phyloP scores from a whole-genome alignment of 2,113 vertebrate species.

The Camelus bactrianus region DNA sequence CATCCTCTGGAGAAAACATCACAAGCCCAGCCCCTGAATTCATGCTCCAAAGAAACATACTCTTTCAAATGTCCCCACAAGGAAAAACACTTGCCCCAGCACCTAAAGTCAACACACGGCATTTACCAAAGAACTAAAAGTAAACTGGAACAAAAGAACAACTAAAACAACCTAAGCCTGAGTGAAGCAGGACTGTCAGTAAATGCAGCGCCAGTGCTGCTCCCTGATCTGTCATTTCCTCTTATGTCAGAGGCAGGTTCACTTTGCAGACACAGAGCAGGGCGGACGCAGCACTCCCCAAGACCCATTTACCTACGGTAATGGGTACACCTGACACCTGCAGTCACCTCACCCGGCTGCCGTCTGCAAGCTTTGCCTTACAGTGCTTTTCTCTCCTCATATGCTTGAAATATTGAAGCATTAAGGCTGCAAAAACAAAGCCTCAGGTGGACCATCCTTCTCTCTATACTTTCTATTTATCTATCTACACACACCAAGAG shows the following conservation, averaged over 20 bases:
- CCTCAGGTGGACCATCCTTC: background rate
- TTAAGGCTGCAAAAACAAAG: background rate
- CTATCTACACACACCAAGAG: background rate
- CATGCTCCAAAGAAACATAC: background rate
- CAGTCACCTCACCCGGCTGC: background rate
- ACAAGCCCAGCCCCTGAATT: background rate
- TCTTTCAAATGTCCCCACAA: background rate
- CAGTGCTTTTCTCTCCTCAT: background rate
- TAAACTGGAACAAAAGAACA: constrained; percentile 23
- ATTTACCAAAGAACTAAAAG: constrained; percentile 12
- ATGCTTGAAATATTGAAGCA: background rate
- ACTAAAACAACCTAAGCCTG: constrained; percentile 1
- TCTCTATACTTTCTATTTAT: background rate
- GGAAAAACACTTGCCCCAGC: background rate
- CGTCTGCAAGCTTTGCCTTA: background rate
- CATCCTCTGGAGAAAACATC: background rate
- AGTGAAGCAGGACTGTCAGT: background rate
- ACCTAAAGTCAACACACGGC: background rate
- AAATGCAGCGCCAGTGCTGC: background rate
- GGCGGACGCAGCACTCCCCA: accelerated
- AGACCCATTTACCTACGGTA: background rate
- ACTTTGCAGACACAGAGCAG: background rate
- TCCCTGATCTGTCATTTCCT: constrained; percentile 37
- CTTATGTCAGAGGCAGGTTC: constrained; percentile 19
- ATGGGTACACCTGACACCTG: constrained; percentile 20